These are phyloP conservation scores for Bryconaethiops microstoma DNA, from an alignment of 2,797 vertebrate species.

Conservation along the genomic window DNA sequence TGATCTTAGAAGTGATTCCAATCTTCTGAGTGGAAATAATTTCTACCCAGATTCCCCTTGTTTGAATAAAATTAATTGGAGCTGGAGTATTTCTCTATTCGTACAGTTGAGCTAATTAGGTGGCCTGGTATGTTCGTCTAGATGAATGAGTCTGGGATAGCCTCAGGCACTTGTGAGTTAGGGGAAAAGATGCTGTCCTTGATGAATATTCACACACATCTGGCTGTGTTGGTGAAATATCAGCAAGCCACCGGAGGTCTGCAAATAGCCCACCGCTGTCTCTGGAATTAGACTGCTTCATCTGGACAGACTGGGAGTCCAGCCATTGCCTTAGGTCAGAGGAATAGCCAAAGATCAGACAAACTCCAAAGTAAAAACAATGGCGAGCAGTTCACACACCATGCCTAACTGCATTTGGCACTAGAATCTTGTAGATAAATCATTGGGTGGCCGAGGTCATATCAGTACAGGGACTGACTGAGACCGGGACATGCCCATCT, in stretches of 20 bases:
- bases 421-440: conserved; percentile 24
- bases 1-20: background rate
- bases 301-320: conserved; percentile 39
- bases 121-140: conserved; percentile 42
- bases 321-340: conserved; percentile 38
- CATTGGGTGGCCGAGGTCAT: background rate
- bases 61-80: background rate
- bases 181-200: conserved; percentile 57
- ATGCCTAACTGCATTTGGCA: conserved; percentile 1
- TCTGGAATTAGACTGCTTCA: conserved; percentile 53
- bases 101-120: conserved; percentile 10
- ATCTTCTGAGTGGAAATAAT: background rate
- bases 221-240: conserved; percentile 67
- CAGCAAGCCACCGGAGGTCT: conserved; percentile 63
- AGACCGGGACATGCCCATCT: background rate
- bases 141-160: conserved; percentile 53
- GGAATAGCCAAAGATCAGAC: conserved; percentile 8
- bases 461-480: background rate
- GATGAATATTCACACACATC: conserved; percentile 72
- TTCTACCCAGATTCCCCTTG: background rate
- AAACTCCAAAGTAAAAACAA: background rate
- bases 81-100: background rate
- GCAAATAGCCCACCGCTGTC: conserved; percentile 50
- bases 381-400: background rate
- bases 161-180: conserved; percentile 65